phyloP scores from a whole-genome alignment of 2,113 vertebrate species.

The Sebastes fasciatus region DNA sequence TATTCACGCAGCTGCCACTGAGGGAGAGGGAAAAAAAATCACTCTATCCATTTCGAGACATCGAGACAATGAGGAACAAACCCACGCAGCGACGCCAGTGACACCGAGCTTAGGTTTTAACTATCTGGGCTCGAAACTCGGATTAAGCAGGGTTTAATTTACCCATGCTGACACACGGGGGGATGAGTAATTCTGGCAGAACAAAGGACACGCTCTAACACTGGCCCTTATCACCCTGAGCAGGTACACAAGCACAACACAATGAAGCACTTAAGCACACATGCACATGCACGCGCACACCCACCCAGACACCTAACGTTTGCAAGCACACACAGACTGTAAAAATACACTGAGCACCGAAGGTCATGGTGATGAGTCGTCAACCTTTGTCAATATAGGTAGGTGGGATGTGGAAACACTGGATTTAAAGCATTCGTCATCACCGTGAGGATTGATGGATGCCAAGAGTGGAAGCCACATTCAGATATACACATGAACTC shows the following conservation, averaged over 20 bases:
- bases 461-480: conserved; percentile 27
- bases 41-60: conserved; percentile 11
- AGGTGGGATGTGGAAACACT: conserved; percentile 33
- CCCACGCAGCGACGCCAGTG: conserved; percentile 10
- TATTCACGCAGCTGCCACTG: background rate
- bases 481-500: conserved; percentile 29
- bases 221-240: conserved; percentile 68
- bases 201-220: conserved; percentile 63
- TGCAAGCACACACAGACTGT: background rate
- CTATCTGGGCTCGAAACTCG: conserved; percentile 44
- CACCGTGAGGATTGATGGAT: conserved; percentile 25
- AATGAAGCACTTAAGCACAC: conserved; percentile 52
- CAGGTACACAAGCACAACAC: conserved; percentile 72
- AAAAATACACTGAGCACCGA: conserved; percentile 1
- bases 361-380: conserved; percentile 31
- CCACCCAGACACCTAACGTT: conserved; percentile 22
- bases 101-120: conserved; percentile 48
- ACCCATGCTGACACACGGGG: conserved; percentile 51
- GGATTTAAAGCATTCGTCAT: conserved; percentile 34
- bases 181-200: conserved; percentile 69
- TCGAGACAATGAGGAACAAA: conserved; percentile 32
- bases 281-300: conserved; percentile 17
- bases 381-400: conserved; percentile 13
- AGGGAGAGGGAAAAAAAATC: background rate
- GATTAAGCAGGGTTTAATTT: conserved; percentile 72